A percentile compares a stretch with the other conserved stretches of the same genome.
phyloP scores from a whole-genome alignment of 92 coral and sea anemone species.

The Epizoanthus ramosus region DNA sequence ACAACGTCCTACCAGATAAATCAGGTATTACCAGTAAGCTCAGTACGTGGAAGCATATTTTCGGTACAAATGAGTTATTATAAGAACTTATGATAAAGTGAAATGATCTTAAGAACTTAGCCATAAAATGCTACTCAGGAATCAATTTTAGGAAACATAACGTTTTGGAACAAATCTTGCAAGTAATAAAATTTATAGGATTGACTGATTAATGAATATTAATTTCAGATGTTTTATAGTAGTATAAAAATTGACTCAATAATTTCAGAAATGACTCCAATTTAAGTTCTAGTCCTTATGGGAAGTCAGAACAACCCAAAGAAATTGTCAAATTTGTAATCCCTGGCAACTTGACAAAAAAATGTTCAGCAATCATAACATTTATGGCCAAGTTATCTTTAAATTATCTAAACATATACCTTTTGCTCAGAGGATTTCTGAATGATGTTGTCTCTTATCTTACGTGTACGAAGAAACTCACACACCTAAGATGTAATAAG shows the following conservation, averaged over 20 bases:
- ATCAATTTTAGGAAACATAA: constrained; percentile 6
- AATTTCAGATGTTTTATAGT: not conserved
- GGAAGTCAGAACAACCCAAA: not conserved
- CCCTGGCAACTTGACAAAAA: constrained; percentile 14
- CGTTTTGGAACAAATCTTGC: constrained; percentile 13
- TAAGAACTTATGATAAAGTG: no score
- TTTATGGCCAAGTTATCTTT: constrained; percentile 16
- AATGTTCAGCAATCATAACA: constrained; percentile 10
- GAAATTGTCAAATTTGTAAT: constrained; percentile 12
- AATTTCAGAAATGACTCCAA: constrained; percentile 16
- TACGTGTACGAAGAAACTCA: constrained; percentile 6
- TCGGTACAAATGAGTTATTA: constrained; percentile 12
- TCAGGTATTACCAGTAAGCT: not conserved
- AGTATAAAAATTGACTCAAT: not conserved
- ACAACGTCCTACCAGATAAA: constrained; percentile 14
- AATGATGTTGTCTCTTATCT: constrained; percentile 2
- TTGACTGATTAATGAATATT: constrained; percentile 7
- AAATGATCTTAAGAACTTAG: constrained; percentile 14
- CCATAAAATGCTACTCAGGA: constrained; percentile 8
- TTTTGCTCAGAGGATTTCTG: not conserved
- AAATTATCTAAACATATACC: constrained; percentile 11
- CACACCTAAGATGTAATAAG: constrained; percentile 19
- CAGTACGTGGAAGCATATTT: not conserved
- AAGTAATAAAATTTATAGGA: constrained; percentile 7
- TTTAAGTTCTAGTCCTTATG: constrained; percentile 5